These are phyloP conservation scores for Drosophila melanosoma DNA, from an alignment of 2,888 invertebrate genomes.

Conservation along the genomic window DNA sequence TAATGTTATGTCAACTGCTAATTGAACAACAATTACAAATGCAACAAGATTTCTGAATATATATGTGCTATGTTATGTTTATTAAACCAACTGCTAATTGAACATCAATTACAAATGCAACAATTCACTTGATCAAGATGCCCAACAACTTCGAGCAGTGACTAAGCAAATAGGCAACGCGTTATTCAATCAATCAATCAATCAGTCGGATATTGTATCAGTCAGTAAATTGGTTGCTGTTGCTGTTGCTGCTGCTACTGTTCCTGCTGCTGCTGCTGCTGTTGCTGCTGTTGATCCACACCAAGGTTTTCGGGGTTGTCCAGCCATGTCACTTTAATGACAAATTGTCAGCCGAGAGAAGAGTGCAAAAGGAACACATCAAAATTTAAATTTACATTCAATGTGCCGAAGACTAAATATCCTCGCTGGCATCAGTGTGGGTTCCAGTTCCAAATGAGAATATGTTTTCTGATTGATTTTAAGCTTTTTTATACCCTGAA, in stretches of 20 bases:
- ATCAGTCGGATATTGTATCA: slow-evolving; percentile 5
- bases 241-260: slow-evolving; percentile 14
- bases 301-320: slow-evolving; percentile 15
- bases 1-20: background rate
- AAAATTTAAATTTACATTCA: background rate
- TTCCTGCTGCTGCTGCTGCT: slow-evolving; percentile 2
- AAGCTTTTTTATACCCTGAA: background rate
- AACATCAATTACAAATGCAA: background rate
- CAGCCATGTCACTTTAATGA: slow-evolving; percentile 51
- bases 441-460: background rate
- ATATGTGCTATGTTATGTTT: background rate
- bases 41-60: background rate
- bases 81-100: background rate
- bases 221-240: background rate
- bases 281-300: slow-evolving; percentile 7
- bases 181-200: slow-evolving; percentile 9
- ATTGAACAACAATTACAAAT: background rate
- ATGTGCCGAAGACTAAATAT: background rate
- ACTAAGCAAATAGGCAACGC: slow-evolving; percentile 2
- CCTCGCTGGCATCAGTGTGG: background rate
- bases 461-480: background rate
- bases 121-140: background rate
- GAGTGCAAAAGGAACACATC: slow-evolving; percentile 23
- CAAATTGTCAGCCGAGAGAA: slow-evolving; percentile 18
- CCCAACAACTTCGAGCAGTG: background rate